These are phyloP conservation scores for Stegodyphus mimosarum DNA, from an alignment of 1,140 invertebrate species.

Conservation along the genomic window DNA sequence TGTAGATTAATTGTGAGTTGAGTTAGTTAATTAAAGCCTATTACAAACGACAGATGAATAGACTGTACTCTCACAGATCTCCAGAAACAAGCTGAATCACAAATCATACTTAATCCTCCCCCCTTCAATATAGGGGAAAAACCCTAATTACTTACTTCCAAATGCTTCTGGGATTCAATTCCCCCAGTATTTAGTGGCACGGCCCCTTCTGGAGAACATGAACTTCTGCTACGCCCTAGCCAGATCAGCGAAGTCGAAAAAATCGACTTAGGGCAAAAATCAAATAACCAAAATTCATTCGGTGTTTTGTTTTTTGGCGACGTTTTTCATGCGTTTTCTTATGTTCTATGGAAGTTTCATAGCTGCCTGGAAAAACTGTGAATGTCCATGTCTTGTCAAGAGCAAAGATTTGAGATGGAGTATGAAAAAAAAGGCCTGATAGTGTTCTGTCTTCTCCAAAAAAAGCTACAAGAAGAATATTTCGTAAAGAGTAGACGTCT, in stretches of 20 bases:
- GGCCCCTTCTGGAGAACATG: neutral
- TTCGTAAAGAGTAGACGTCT: too few relatives aligned
- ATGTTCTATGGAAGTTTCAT: neutral
- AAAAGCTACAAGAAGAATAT: too few relatives aligned
- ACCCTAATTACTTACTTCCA: conserved; percentile 17
- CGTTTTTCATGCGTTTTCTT: neutral
- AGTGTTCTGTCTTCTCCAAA: too few relatives aligned
- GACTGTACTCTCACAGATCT: neutral
- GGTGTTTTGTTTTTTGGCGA: neutral
- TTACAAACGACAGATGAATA: neutral
- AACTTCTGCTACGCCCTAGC: conserved; percentile 5
- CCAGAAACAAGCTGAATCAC: neutral
- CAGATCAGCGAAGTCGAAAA: neutral
- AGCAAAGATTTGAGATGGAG: neutral
- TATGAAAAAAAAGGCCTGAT: neutral
- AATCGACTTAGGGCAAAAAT: neutral
- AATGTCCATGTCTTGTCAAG: neutral
- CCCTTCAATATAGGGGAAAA: neutral
- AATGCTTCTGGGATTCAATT: neutral
- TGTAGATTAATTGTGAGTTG: too few relatives aligned
- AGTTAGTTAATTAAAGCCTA: neutral
- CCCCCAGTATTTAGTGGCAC: neutral
- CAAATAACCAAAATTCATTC: neutral
- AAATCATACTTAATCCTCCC: neutral
- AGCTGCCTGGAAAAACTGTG: neutral